Percentiles rank a stretch among this genome's conserved stretches.
Evolutionary conservation across 2,113 vertebrate species (phyloP).

Genomic region (Haemorhous mexicanus): DNA sequence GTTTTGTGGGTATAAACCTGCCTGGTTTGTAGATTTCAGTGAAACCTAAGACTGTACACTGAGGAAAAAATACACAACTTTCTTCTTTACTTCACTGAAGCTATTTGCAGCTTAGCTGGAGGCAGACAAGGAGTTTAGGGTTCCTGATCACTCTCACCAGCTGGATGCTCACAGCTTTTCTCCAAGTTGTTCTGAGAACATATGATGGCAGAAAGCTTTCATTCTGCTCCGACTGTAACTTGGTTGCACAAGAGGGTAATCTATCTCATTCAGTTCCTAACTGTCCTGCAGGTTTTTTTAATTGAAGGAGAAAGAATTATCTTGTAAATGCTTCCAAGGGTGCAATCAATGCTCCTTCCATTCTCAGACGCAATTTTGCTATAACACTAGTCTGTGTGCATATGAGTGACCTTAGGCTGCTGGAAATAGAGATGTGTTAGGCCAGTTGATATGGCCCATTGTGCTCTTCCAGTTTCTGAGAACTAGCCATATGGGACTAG

Average conservation of each 20-base stretch:
- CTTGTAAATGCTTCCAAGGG: background rate
- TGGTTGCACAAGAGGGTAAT: background rate
- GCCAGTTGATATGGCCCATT: background rate
- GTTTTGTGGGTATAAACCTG: background rate
- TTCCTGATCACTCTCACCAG: background rate
- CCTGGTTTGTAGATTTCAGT: background rate
- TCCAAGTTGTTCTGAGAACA: fast-evolving
- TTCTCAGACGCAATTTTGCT: background rate
- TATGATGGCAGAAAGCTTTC: background rate
- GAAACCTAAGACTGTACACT: background rate
- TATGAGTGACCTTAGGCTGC: background rate
- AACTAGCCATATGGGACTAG: background rate
- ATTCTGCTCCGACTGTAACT: background rate
- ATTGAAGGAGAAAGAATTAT: background rate
- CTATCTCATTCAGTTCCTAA: background rate
- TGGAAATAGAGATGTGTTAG: background rate
- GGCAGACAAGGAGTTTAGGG: background rate
- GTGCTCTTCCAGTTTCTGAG: background rate
- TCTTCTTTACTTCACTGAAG: background rate
- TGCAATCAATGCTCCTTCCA: background rate
- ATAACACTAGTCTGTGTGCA: background rate
- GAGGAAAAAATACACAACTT: background rate
- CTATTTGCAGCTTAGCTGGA: background rate
- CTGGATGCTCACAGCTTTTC: background rate
- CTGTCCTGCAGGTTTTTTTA: background rate